A percentile compares a stretch with the other conserved stretches of the same genome.
phyloP scores from a whole-genome alignment of 1,140 invertebrate genomes.

The Brachystomella parvula region DNA sequence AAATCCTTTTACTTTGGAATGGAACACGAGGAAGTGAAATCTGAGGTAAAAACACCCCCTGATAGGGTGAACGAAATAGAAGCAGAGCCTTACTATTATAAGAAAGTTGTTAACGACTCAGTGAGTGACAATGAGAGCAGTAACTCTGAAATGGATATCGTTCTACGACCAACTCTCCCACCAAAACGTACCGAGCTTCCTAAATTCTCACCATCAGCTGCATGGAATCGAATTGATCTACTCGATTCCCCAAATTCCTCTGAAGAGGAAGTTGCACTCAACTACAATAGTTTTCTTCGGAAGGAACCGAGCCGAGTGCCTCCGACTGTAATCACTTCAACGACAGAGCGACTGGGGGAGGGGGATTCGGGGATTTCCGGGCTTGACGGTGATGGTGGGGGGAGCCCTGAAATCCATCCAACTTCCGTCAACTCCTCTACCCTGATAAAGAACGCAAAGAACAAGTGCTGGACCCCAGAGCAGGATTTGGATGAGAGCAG shows the following conservation, averaged over 20 bases:
- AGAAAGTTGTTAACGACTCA: not conserved
- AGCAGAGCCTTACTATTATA: not conserved
- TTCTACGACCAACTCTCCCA: slow-evolving; percentile 65
- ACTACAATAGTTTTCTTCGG: not conserved
- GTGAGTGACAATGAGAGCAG: slow-evolving; percentile 13
- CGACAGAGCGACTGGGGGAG: slow-evolving; percentile 61
- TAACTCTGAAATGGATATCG: slow-evolving; percentile 48
- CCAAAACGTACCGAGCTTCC: slow-evolving; percentile 65
- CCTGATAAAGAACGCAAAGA: not conserved
- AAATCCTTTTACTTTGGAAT: slow-evolving; percentile 72
- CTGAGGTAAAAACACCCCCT: not conserved
- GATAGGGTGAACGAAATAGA: not conserved
- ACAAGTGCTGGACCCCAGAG: slow-evolving; percentile 63
- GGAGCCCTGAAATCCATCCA: slow-evolving; percentile 43
- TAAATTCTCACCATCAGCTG: slow-evolving; percentile 69
- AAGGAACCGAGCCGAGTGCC: not conserved
- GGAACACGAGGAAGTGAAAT: slow-evolving; percentile 46
- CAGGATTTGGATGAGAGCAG: slow-evolving; percentile 63
- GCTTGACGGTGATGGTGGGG: slow-evolving; percentile 51
- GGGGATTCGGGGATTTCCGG: slow-evolving; percentile 68
- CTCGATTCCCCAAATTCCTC: slow-evolving; percentile 44
- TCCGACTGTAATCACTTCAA: slow-evolving; percentile 16
- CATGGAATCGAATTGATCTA: slow-evolving; percentile 65
- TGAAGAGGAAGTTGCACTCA: slow-evolving; percentile 21
- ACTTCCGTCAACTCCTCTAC: slow-evolving; percentile 10